Base-by-base conservation (phyloP, 2,113 vertebrate genomes). In the Sterna hirundo region DNA sequence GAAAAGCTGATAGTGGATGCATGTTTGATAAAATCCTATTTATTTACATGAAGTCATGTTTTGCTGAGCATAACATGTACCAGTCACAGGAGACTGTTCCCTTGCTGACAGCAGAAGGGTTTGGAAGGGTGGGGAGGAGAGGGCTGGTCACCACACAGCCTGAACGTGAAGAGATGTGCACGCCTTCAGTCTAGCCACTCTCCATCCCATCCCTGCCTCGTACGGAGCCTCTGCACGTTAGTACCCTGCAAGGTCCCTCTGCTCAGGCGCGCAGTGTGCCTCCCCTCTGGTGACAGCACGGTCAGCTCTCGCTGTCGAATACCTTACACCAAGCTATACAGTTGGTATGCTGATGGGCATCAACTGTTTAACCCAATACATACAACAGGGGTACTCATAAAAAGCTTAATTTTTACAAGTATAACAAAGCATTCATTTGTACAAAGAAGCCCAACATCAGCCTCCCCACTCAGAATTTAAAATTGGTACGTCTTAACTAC, bases 91-190 rank as follows among this genome's bases (percentile, higher is more conserved):
- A 40, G 29, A 21, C 22, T 38, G 2, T 38, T 62, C 14, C 22
- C n/a, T 62, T 75, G 62, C 44, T n/a, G 12, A 57, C 8, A 81
- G 54, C 32, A 88, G 29, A 51, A 80, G 26, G 20, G 7, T 80
- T 29, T 83, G 66, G 57, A 30, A 38, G 40, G 25, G 23, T 44
- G 8, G 11, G n/a, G 5, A 93, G 49, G 40, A 69, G 42, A 27
- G 25, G 21, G 25, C 18, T n/a, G 40, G 16, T 71, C 42, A 54
- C 20, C 57, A 40, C 22, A 13, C 2, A 55, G 57, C 32, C 55
- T 0, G 0, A 21, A 27, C 18, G 38, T 10, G 10, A 42, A 65
- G 60, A 44, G 1, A 72, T 9, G 19, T 29, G 1, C 2, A 6
- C 61, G 52, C 19, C n/a, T 72, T 83, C 3, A 0, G 32, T 44